These are phyloP conservation scores for Nyctereutes procyonoides DNA, from an alignment of 2,113 vertebrate species.

Conservation along the genomic window DNA sequence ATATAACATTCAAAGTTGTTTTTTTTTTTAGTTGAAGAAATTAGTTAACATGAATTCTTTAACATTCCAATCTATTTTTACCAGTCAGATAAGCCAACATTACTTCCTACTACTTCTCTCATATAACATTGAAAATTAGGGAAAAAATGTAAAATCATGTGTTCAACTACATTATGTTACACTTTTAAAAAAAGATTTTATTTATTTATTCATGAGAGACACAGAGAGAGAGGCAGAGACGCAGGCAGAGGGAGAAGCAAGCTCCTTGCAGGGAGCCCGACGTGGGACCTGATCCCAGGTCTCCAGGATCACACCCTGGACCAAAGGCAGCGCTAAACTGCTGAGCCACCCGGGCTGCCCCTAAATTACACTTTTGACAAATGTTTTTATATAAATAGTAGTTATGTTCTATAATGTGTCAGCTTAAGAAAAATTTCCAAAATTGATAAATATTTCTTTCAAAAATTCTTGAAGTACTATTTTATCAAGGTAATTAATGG, in stretches of 20 bases:
- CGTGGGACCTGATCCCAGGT: too few species aligned
- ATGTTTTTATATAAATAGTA: neutral
- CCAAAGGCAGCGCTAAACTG: too few species aligned
- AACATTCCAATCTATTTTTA: slow-evolving; percentile 13
- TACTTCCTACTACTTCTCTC: neutral
- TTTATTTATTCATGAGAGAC: too few species aligned
- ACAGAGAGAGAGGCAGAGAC: too few species aligned
- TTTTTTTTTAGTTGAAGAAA: slow-evolving; percentile 29
- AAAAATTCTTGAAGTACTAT: neutral
- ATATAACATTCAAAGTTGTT: neutral
- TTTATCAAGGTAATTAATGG: neutral
- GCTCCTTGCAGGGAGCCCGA: too few species aligned
- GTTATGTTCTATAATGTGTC: neutral
- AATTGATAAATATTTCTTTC: neutral
- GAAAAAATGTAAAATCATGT: slow-evolving; percentile 4
- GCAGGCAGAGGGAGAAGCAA: too few species aligned
- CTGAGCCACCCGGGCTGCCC: too few species aligned
- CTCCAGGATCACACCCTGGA: too few species aligned
- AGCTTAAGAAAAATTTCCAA: neutral
- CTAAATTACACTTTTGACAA: neutral
- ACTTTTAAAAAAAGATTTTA: neutral
- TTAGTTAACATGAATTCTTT: neutral
- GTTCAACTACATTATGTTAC: neutral
- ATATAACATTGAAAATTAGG: neutral
- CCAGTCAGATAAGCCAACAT: neutral